Conservation (phyloP, 2,113 vertebrate genomes). For the Cryptotis parvus region DNA sequence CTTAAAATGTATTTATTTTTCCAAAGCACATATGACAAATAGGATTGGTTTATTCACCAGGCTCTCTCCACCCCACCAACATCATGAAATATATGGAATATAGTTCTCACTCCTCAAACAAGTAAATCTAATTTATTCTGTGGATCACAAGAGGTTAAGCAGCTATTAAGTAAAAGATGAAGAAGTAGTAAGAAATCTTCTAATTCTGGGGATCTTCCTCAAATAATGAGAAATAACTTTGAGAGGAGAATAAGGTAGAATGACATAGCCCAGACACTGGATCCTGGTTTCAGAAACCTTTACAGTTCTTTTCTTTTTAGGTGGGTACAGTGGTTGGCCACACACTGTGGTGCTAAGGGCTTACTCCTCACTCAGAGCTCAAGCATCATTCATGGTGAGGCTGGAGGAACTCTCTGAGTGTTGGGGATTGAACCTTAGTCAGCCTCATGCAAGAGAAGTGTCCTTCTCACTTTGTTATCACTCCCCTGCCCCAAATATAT, state of each 20-base stretch:
- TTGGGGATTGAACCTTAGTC: too few species aligned
- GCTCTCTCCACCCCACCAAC: not conserved
- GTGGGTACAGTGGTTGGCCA: too few species aligned
- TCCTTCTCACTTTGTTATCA: too few species aligned
- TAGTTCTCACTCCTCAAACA: not conserved
- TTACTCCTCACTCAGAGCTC: too few species aligned
- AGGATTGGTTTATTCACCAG: not conserved
- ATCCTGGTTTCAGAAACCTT: not conserved
- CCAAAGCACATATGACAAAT: not conserved
- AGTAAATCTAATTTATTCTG: not conserved
- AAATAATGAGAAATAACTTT: not conserved
- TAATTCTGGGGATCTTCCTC: not conserved
- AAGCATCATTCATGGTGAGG: too few species aligned
- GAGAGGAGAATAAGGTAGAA: not conserved
- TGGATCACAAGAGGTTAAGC: not conserved
- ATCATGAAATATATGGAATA: not conserved
- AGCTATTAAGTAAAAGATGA: not conserved
- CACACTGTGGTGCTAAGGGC: too few species aligned
- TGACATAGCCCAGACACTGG: not conserved
- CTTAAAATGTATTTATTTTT: not conserved
- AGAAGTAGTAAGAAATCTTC: not conserved
- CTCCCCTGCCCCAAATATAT: too few species aligned
- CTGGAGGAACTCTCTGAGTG: too few species aligned
- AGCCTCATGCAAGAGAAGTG: too few species aligned
- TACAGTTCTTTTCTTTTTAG: not conserved